A percentile compares a stretch with the other conserved stretches of the same genome.
Conservation (phyloP, 2,888 invertebrate genomes). For the Noctua janthe region DNA sequence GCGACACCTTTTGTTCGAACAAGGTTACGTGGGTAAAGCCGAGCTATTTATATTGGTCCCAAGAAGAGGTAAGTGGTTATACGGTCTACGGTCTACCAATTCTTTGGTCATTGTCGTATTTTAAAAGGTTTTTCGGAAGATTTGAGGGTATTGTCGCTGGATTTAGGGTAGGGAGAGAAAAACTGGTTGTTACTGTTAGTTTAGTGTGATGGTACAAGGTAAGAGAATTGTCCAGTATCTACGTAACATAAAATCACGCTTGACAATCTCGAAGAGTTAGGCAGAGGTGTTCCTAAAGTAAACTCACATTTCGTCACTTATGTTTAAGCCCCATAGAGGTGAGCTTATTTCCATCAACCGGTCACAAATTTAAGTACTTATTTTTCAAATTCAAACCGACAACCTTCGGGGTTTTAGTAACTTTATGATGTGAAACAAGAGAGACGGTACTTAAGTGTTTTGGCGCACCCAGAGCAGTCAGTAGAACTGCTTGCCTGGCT, state of each 20-base stretch:
- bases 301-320: neutral
- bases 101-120: slow-evolving; percentile 9
- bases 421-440: too few species aligned
- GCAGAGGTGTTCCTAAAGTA: neutral
- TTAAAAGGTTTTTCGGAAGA: slow-evolving; percentile 12
- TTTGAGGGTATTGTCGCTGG: neutral
- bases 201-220: neutral
- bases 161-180: neutral
- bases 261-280: neutral
- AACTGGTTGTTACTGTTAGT: neutral
- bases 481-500: too few species aligned
- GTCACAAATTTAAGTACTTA: neutral
- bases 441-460: too few species aligned
- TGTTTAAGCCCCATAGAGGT: neutral
- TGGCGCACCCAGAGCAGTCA: too few species aligned
- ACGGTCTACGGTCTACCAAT: slow-evolving; percentile 9
- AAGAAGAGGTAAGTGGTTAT: slow-evolving; percentile 12
- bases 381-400: neutral
- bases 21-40: slow-evolving; percentile 13
- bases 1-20: slow-evolving; percentile 9
- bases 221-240: neutral
- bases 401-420: neutral
- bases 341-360: neutral
- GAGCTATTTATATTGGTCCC: slow-evolving; percentile 23
- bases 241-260: neutral